phyloP scores from a whole-genome alignment of 2,888 invertebrate species.

The Volucella inflata region DNA sequence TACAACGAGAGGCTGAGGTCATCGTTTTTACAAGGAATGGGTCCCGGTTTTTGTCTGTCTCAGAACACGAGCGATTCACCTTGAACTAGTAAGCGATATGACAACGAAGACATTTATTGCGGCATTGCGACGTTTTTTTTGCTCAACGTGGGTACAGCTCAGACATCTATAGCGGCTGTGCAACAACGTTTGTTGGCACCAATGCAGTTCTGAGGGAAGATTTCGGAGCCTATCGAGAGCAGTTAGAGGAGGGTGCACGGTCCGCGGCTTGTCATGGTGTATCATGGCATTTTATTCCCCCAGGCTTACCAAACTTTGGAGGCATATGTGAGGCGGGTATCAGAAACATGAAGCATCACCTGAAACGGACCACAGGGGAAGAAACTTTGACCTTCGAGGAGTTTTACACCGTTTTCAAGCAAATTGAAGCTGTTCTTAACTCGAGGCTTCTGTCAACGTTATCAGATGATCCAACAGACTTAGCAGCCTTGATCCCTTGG shows the following conservation, averaged over 20 bases:
- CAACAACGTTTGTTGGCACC: constrained; percentile 10
- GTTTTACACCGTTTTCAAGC: background rate
- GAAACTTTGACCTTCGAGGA: too few species aligned
- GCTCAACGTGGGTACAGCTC: constrained; percentile 27
- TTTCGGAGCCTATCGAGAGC: background rate
- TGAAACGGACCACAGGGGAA: too few species aligned
- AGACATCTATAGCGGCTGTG: constrained; percentile 32
- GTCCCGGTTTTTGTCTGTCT: constrained; percentile 50
- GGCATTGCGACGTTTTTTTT: constrained; percentile 33
- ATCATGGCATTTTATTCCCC: constrained; percentile 28
- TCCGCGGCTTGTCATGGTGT: background rate
- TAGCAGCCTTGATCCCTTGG: constrained; percentile 17
- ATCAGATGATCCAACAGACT: constrained; percentile 32
- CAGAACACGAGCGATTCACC: constrained; percentile 44
- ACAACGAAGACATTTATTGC: constrained; percentile 43
- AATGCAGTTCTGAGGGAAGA: constrained; percentile 2
- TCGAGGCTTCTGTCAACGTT: constrained; percentile 32
- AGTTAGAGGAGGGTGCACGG: constrained; percentile 16
- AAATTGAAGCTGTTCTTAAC: constrained; percentile 41
- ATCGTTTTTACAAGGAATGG: constrained; percentile 42
- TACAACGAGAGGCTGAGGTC: background rate
- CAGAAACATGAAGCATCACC: background rate
- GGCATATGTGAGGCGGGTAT: constrained; percentile 30
- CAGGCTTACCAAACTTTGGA: constrained; percentile 46
- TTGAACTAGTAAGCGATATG: constrained; percentile 64